Conservation (phyloP, 2,888 invertebrate genomes). For the Sthenelais limicola region DNA sequence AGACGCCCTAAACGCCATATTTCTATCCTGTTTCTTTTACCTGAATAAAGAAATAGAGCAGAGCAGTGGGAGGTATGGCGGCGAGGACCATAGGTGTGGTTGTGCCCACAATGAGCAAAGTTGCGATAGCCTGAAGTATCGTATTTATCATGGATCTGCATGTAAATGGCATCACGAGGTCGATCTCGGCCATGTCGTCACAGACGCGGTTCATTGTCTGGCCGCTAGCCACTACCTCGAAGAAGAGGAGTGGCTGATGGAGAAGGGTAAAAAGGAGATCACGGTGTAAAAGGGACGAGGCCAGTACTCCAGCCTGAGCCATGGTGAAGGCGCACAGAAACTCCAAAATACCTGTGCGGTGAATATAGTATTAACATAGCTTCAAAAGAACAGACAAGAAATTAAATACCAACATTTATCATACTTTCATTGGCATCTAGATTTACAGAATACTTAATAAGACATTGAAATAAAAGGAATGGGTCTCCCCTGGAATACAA, state of each 20-base stretch:
- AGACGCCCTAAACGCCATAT: no score
- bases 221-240: slow-evolving; percentile 65
- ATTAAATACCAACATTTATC: no score
- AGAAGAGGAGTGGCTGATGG: slow-evolving; percentile 64
- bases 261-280: slow-evolving; percentile 65
- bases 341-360: slow-evolving; percentile 49
- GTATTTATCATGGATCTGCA: slow-evolving; percentile 65
- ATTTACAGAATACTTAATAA: no score
- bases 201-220: slow-evolving; percentile 65
- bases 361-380: no score
- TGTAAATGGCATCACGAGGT: slow-evolving; percentile 61
- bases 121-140: slow-evolving; percentile 49
- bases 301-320: slow-evolving; percentile 69
- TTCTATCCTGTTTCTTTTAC: no score
- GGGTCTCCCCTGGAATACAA: no score
- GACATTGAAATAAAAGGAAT: no score
- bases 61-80: slow-evolving; percentile 47
- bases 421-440: no score
- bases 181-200: slow-evolving; percentile 63
- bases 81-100: slow-evolving; percentile 45
- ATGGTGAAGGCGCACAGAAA: slow-evolving; percentile 52
- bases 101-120: slow-evolving; percentile 48
- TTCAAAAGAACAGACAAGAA: no score
- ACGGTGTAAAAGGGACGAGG: slow-evolving; percentile 63
- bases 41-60: slow-evolving; percentile 53